These are phyloP conservation scores for Parus major DNA, from an alignment of 2,113 vertebrate genomes.

Conservation along the genomic window DNA sequence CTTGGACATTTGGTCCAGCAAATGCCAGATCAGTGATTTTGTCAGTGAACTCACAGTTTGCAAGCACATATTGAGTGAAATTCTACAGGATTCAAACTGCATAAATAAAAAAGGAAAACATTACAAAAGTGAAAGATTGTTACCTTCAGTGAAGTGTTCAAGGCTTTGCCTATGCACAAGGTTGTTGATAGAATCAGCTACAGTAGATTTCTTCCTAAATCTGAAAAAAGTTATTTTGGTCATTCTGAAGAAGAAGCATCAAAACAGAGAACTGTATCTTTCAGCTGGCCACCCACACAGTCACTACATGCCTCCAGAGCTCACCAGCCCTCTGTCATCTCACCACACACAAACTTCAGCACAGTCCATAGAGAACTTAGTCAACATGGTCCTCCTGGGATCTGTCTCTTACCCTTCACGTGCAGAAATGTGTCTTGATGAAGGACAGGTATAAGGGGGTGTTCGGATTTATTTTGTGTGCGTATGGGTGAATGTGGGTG, in stretches of 20 bases:
- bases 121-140: rapidly evolving
- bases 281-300: background rate
- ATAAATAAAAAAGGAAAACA: background rate
- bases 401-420: rapidly evolving
- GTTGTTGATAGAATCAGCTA: slow-evolving; percentile 84
- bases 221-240: slow-evolving; percentile 62
- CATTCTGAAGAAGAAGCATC: background rate
- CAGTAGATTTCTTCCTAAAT: slow-evolving; percentile 87
- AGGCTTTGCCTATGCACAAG: slow-evolving; percentile 77
- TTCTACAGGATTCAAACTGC: background rate
- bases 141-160: slow-evolving; percentile 91
- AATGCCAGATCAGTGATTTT: background rate
- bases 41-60: background rate
- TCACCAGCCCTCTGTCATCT: background rate
- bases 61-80: background rate
- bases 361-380: background rate
- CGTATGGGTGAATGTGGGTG: background rate
- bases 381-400: background rate
- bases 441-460: background rate
- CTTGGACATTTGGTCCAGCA: background rate
- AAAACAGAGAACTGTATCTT: background rate
- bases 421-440: background rate
- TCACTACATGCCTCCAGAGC: background rate
- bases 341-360: background rate
- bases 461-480: background rate